A percentile compares a stretch with the other conserved stretches of the same genome.
Evolutionary conservation across 2,888 invertebrate genomes (phyloP).

Genomic region (Caenorhabditis sp.): DNA sequence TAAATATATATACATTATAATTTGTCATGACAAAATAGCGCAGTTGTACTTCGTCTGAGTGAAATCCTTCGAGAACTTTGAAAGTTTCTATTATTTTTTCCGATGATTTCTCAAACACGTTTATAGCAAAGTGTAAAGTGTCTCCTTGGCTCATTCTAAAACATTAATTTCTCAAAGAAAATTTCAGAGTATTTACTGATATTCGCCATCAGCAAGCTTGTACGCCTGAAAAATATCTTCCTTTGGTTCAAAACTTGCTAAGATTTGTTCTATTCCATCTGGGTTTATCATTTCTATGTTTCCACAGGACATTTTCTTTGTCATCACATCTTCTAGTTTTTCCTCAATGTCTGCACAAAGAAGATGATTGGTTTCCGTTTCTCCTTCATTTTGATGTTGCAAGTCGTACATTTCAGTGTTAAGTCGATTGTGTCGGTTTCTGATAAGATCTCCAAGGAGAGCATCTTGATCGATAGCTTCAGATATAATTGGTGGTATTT

Average conservation of each 20-base stretch:
- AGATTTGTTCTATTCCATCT: constrained; percentile 42
- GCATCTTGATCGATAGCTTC: constrained; percentile 52
- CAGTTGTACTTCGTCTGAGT: constrained; percentile 21
- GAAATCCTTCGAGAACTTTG: constrained; percentile 46
- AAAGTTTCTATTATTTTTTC: constrained; percentile 52
- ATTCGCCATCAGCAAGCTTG: constrained; percentile 55
- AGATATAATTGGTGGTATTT: constrained; percentile 40
- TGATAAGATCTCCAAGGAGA: constrained; percentile 61
- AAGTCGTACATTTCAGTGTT: constrained; percentile 36
- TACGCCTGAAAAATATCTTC: constrained; percentile 6
- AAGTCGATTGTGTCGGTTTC: constrained; percentile 49
- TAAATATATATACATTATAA: constrained; percentile 52
- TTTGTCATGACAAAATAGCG: constrained; percentile 57
- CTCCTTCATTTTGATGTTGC: constrained; percentile 5
- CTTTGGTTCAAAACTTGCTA: constrained; percentile 29
- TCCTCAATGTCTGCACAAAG: constrained; percentile 28
- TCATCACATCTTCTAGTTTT: constrained; percentile 58
- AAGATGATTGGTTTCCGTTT: constrained; percentile 6
- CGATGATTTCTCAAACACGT: constrained; percentile 68
- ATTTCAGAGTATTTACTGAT: constrained; percentile 21
- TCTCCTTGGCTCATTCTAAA: constrained; percentile 76
- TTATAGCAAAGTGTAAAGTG: constrained; percentile 73
- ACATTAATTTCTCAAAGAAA: neutral
- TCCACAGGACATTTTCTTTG: constrained; percentile 57
- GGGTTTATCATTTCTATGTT: constrained; percentile 50